A percentile compares a stretch with the other conserved stretches of the same genome.
phyloP scores from a whole-genome alignment of 2,888 invertebrate species.

The Sinotaia quadrata region DNA sequence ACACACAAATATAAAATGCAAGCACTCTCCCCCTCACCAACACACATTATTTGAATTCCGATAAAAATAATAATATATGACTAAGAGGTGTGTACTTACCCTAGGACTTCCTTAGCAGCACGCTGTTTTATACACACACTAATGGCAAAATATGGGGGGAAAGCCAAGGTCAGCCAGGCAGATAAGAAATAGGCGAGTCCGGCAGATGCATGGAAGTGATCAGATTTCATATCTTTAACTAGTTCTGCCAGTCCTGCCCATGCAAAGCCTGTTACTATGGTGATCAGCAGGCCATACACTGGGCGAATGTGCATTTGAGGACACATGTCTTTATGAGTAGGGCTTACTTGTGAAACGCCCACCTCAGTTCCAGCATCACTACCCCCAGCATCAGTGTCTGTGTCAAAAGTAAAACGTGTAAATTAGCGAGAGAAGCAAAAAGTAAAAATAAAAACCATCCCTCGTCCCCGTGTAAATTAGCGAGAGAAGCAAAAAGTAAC shows the following conservation, averaged over 20 bases:
- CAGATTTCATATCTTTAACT: conserved; percentile 80
- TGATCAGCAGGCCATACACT: conserved; percentile 40
- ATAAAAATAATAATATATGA: too few species aligned
- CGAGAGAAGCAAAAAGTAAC: too few species aligned
- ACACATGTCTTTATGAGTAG: conserved; percentile 3
- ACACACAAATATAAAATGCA: too few species aligned
- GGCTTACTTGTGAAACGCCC: background rate
- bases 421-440: background rate
- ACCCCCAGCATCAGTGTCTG: conserved; percentile 12
- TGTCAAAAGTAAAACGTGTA: too few species aligned
- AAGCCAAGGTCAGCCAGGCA: conserved; percentile 91
- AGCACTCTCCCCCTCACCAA: too few species aligned
- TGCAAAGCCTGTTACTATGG: conserved; percentile 81
- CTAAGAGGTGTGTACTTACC: conserved; percentile 44
- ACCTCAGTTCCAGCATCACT: conserved; percentile 7
- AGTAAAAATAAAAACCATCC: background rate
- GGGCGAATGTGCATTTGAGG: conserved; percentile 17
- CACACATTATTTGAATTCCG: too few species aligned
- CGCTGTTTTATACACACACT: conserved; percentile 76
- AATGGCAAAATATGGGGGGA: conserved; percentile 86
- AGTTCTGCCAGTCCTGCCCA: conserved; percentile 96
- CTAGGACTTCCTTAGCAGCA: conserved; percentile 41
- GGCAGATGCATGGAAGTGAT: too few species aligned
- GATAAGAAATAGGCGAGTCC: conserved; percentile 96
- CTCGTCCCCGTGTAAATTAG: too few species aligned